Base-by-base conservation (phyloP, 2,888 invertebrate species). In the Hydriomena furcata region DNA sequence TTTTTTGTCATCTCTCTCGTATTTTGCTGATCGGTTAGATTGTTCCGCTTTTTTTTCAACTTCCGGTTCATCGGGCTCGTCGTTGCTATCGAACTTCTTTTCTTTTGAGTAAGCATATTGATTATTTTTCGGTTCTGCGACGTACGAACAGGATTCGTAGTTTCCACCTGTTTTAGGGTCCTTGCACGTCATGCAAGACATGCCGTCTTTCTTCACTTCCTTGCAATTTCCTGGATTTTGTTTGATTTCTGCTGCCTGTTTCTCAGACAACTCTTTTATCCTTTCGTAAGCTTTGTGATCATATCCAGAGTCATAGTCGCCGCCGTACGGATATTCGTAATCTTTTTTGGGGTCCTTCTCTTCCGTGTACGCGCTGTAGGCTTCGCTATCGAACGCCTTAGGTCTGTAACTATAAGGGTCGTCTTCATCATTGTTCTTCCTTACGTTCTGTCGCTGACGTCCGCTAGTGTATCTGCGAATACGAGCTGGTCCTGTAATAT, bases 91-190 rank as follows among this genome's bases (percentile, higher is more conserved):
- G 64, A 91, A 93, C 65, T 93, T 93, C 55, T 90, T 91, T 78
- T 94, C 93, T 51, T 92, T 93, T 3, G 92, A 93, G 65, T 93
- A 94, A 5, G 93, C 93, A 71, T 93, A 94, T 70, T 92, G 91
- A 72, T 95, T 93, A 55, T 94, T 94, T 65, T 93, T 92, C 0
- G 95, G 95, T 55, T 93, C 92, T 0, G 94, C 93, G 6, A 94
- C 93, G 76, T 95, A 97, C 0, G 95, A 94, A 72, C 96, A 97
- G 7, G 94, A 94, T 74, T 96, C 96, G 57, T 93, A 95, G 52
- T 94, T 93, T 20, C 94, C 95, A 32, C 95, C 95, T 1, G 93
- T 94, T 71, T 94, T 93, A 0, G 94, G 92, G 69, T 95, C 93
- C 61, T 94, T 93, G 68, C 96, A 97, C 1, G 95, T 91, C 57